These are phyloP conservation scores for Hypomecis punctinalis DNA, from an alignment of 2,888 invertebrate genomes.

Conservation along the genomic window DNA sequence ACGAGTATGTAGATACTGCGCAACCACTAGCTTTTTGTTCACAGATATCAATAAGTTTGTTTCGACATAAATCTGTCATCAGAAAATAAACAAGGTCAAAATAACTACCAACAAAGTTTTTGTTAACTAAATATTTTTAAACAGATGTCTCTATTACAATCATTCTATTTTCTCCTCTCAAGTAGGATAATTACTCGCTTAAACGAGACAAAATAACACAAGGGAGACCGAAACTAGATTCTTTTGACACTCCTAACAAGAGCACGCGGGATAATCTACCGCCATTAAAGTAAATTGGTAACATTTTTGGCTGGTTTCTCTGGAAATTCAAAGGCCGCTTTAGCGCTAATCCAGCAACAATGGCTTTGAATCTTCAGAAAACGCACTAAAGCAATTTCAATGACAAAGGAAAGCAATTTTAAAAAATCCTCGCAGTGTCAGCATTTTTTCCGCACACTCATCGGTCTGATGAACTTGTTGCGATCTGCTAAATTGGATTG, in stretches of 20 bases:
- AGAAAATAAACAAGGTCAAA: no score
- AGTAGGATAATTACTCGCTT: neutral
- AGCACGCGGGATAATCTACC: slow-evolving; percentile 18
- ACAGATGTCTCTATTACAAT: neutral
- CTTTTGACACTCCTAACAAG: slow-evolving; percentile 10
- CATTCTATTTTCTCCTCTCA: neutral
- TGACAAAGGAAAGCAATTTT: slow-evolving; percentile 65
- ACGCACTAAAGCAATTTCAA: slow-evolving; percentile 57
- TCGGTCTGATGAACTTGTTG: slow-evolving; percentile 59
- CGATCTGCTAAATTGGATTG: slow-evolving; percentile 31
- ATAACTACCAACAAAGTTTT: no score
- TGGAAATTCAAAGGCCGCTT: slow-evolving; percentile 26
- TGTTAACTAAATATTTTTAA: no score
- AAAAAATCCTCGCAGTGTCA: slow-evolving; percentile 56
- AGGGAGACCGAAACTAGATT: slow-evolving; percentile 8
- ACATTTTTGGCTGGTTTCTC: slow-evolving; percentile 26
- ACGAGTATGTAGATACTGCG: no score
- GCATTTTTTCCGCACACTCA: slow-evolving; percentile 55
- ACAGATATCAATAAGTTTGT: no score
- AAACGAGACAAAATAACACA: slow-evolving; percentile 6
- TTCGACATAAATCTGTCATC: no score
- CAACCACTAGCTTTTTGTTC: no score
- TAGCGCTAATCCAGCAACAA: slow-evolving; percentile 48
- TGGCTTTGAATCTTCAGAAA: slow-evolving; percentile 43
- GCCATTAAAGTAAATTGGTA: slow-evolving; percentile 30